These are phyloP conservation scores for Tachycineta bicolor DNA, from an alignment of 2,113 vertebrate genomes.

Conservation along the genomic window DNA sequence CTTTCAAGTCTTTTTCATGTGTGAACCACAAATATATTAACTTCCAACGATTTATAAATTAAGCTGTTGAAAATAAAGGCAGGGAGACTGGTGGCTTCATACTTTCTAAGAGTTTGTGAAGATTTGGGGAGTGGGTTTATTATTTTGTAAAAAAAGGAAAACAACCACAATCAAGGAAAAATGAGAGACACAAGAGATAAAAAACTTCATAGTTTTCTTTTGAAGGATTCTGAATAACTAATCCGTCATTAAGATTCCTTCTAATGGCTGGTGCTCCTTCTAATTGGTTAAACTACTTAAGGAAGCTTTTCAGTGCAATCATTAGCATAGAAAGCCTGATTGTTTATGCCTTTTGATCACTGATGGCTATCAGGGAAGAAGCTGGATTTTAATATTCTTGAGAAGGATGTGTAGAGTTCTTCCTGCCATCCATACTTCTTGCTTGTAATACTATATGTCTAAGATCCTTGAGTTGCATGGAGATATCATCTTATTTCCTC, in stretches of 20 bases:
- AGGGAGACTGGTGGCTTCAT: background rate
- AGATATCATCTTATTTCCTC: conserved; percentile 65
- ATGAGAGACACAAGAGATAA: background rate
- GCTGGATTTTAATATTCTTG: conserved; percentile 51
- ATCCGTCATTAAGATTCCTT: conserved; percentile 23
- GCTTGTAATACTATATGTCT: conserved; percentile 39
- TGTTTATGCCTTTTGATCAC: conserved; percentile 67
- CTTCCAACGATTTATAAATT: background rate
- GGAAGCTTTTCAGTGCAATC: conserved; percentile 37
- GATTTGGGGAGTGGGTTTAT: background rate
- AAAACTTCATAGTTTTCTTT: background rate
- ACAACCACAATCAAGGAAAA: background rate
- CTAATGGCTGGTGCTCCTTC: conserved; percentile 25
- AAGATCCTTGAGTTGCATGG: background rate
- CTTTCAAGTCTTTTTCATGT: background rate
- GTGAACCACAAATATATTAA: background rate
- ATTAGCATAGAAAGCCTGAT: conserved; percentile 64
- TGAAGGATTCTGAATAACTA: background rate
- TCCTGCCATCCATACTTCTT: conserved; percentile 5
- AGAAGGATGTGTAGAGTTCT: conserved; percentile 43
- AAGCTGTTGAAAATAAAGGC: background rate
- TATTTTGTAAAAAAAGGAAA: background rate
- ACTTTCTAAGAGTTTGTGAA: background rate
- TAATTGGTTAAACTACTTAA: conserved; percentile 51
- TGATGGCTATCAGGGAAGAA: conserved; percentile 46